Evolutionary conservation across 2,797 vertebrate genomes (phyloP), one percentile per base, ranked within the genome.

Genomic region (Chiloscyllium punctatum): DNA sequence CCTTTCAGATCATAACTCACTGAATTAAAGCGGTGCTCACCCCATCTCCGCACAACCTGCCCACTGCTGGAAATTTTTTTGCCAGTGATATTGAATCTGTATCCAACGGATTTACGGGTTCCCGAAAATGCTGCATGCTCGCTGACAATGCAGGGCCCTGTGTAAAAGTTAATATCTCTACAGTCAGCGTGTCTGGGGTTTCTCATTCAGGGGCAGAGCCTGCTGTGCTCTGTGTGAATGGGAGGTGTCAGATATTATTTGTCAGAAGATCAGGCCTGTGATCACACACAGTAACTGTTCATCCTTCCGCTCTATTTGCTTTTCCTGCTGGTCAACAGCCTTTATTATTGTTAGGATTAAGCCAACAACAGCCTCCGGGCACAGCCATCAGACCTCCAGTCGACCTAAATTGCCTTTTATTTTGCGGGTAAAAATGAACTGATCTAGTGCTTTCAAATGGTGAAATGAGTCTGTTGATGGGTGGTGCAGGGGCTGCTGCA

Each of bases 181-280:
- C 27, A 77, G 71, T 53, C 94, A 95, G 94, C 30, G 15, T 51
- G 71, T 74, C 94, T 95, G 30, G 42, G 71, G 30, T 21, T 57
- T 53, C 27, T 95, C 71, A 95, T 95, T 66, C 48, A 66, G 42
- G 48, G 23, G 15, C 71, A 53, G 71, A 95, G 42, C 48, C 94
- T 42, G 62, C 90, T 92, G 90, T 13, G 62, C 90, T 69, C 94
- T 6, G 27, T 77, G 48, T 95, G 94, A 95, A 95, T 95, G 94
- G 94, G 71, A 74, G 16, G 71, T 77, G 94, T 95, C 94, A 95
- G 48, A 95, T 53, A 18, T 15, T 33, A 71, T 95, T 95, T 27
- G 71, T 77, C 94, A 57, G 6, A 9, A 21, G 72, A 27, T 1
- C 94, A 18, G 42, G 71, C 42, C 42, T 21, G 48, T 77, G 27